Evolutionary conservation across 2,888 invertebrate species (phyloP), one percentile per base, ranked within the genome.

Genomic region (Athalia cordata): DNA sequence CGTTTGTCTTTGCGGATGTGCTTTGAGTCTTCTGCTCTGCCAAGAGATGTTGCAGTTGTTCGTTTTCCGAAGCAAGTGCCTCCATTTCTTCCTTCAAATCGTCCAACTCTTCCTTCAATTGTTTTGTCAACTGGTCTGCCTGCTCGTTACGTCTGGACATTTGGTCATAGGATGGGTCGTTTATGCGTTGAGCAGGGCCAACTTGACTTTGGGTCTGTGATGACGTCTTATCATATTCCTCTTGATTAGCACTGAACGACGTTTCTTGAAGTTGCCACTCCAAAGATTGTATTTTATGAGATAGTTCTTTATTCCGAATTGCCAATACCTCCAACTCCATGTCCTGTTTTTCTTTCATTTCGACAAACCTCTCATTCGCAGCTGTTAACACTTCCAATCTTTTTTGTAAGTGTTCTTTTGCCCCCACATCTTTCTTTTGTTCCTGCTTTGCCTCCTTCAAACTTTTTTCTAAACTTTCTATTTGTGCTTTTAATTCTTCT

Each of bases 271-370:
- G 59, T 11, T 84, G 86, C 84, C 85, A 85, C 47, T 90, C 87
- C 8, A 93, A 88, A 57, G 91, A 90, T 75, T 92, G 92, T 7
- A 96, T 86, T 89, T 95, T 95, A 76, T 94, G 92, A 83, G 92
- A 93, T 1, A 95, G 91, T 85, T 96, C 95, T 82, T 94, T 93
- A 83, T 94, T 94, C 86, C 95, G 93, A 79, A 93, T 93, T 86
- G 95, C 94, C 91, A 94, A 94, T 85, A 94, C 91, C 81, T 95
- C 93, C 29, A 96, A 91, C 87, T 96, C 95, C 86, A 93, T 93
- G 83, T 96, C 96, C 88, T 96, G 94, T 81, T 94, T 94, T 86
- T 96, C 96, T 89, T 96, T 97, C 90, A 95, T 93, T 86, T 97
- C 96, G 1, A 94, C 91, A 87, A 96, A 92, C 80, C 94, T 92